Base-by-base conservation (phyloP, 2,113 vertebrate genomes). In the Podocnemis expansa region DNA sequence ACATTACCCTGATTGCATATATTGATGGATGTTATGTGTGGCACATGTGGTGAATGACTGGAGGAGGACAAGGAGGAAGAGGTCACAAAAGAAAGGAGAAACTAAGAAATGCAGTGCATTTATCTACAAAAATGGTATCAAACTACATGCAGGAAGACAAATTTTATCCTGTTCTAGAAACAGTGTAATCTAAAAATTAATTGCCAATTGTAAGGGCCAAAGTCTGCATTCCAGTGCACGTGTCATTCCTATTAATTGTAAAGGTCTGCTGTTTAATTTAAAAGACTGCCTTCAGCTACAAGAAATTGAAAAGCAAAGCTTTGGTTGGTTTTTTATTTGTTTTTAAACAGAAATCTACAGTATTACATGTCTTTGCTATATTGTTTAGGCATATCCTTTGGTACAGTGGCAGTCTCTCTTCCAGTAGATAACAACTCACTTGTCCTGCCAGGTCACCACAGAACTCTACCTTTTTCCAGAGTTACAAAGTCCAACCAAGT, bases 11-110 rank as follows among this genome's bases (percentile, higher is more conserved):
- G n/a, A n/a, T 86, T 97, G 88, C 92, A 88, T 80, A 78, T 82
- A 80, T 0, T 55, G 84, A 97, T 6, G 49, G 56, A 70, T 80
- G 67, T 49, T 95, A 92, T 92, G 41, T 73, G 80, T 95, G 10
- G 76, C 75, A 43, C 90, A 87, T 29, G 63, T 94, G 89, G 52
- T 89, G 11, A 24, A 38, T 31, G 91, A 96, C 89, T 85, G 89
- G 58, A 90, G 87, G 94, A 95, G 94, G 90, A 92, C 82, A 54
- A 89, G 96, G 90, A 93, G 94, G 92, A 92, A 96, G 78, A 93
- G 80, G 94, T 95, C 95, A 96, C 91, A 96, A 81, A 90, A 78
- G 63, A 93, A 52, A 79, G 3, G 43, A 2, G 1, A 58, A 84
- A n/a, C n/a, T 73, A 45, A 94, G 85, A 34, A 45, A 25, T 34